phyloP scores from a whole-genome alignment of 2,888 invertebrate genomes.

The Orthosia gothica region DNA sequence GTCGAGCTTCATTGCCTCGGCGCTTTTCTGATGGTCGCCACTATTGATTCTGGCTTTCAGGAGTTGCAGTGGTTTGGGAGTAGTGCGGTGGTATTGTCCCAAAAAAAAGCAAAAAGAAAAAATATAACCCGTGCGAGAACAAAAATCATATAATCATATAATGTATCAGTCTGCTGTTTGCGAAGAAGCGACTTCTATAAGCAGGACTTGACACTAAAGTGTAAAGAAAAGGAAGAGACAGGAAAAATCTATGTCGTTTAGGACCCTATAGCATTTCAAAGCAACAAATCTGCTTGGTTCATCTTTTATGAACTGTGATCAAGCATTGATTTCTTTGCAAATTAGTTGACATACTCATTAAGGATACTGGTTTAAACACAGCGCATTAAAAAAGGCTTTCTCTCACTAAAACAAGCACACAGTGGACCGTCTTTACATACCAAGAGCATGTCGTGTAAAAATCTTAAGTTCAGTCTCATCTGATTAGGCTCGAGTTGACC shows the following conservation, averaged over 20 bases:
- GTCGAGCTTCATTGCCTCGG: too few species aligned
- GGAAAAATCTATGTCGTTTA: background rate
- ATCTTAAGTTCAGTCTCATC: constrained; percentile 33
- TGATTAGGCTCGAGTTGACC: constrained; percentile 43
- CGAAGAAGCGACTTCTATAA: too few species aligned
- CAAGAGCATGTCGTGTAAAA: constrained; percentile 18
- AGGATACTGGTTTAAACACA: background rate
- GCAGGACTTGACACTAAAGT: background rate
- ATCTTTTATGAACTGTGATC: background rate
- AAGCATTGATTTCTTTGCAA: background rate
- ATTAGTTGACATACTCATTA: background rate
- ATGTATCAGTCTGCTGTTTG: too few species aligned
- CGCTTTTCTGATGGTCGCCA: too few species aligned
- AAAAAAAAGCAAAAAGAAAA: too few species aligned
- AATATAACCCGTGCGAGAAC: too few species aligned
- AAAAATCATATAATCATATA: too few species aligned
- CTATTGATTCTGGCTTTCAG: too few species aligned
- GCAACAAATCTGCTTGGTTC: too few species aligned
- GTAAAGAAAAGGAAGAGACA: background rate
- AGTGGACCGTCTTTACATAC: background rate
- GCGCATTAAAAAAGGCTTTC: background rate
- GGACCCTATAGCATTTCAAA: background rate
- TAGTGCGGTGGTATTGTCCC: too few species aligned
- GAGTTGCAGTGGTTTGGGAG: too few species aligned
- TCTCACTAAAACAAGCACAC: constrained; percentile 17